Conservation (phyloP, 2,113 vertebrate genomes). For the Oriolus oriolus region DNA sequence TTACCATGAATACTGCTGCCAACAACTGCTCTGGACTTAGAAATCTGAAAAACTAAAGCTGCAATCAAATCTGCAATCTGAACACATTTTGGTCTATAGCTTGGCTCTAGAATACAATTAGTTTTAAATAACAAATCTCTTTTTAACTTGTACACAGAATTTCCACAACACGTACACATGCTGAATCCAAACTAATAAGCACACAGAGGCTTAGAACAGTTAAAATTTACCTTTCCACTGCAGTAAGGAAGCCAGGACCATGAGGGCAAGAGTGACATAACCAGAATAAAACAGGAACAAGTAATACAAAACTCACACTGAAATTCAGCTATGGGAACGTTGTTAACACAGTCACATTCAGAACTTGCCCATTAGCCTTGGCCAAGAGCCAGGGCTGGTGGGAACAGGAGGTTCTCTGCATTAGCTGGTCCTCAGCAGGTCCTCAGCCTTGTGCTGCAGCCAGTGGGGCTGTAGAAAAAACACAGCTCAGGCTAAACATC, state of each 20-base stretch:
- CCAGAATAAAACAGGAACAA: not conserved
- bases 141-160: not conserved
- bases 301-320: not conserved
- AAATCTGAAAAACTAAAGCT: not conserved
- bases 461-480: not conserved
- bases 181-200: not conserved
- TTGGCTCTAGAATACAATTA: not conserved
- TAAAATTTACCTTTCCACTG: not conserved
- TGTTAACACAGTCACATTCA: not conserved
- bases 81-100: not conserved
- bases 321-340: fast-evolving
- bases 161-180: not conserved
- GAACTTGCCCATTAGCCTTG: not conserved
- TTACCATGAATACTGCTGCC: not conserved
- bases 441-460: not conserved
- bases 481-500: not conserved
- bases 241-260: not conserved
- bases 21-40: not conserved
- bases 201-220: not conserved
- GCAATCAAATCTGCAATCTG: not conserved
- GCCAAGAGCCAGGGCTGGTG: not conserved
- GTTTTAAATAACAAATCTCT: not conserved
- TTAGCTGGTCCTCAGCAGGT: not conserved
- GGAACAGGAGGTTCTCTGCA: fast-evolving
- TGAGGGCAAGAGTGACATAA: not conserved